Percentiles rank a stretch among this genome's conserved stretches.
phyloP scores from a whole-genome alignment of 2,888 invertebrate genomes.

The Limnephilus marmoratus region DNA sequence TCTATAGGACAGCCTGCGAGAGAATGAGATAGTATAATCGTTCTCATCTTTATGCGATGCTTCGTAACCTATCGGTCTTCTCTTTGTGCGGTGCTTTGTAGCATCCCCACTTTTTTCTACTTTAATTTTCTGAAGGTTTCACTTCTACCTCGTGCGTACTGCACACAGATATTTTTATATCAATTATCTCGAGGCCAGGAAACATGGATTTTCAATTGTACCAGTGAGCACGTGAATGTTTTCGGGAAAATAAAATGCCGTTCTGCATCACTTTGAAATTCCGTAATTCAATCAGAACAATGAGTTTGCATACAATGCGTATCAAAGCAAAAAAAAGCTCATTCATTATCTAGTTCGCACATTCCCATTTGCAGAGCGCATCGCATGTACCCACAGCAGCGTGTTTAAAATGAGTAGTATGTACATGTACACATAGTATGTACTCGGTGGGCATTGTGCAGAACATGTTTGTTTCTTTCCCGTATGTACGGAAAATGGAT shows the following conservation, averaged over 20 bases:
- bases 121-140: no score
- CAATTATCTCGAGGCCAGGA: neutral
- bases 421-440: neutral
- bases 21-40: no score
- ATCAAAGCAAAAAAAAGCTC: conserved; percentile 32
- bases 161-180: neutral
- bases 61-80: no score
- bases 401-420: neutral
- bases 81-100: no score
- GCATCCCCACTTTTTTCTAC: no score
- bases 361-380: conserved; percentile 10
- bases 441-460: neutral
- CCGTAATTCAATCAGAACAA: conserved; percentile 32
- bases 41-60: no score
- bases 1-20: no score
- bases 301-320: conserved; percentile 1
- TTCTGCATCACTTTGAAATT: neutral
- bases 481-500: neutral
- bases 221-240: neutral
- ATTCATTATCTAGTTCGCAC: conserved; percentile 35
- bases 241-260: neutral
- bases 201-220: neutral
- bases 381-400: neutral
- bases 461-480: conserved; percentile 7
- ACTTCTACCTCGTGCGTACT: no score